Evolutionary conservation across 1,140 invertebrate species (phyloP).

Genomic region (Stenopsyche tienmushanensis): DNA sequence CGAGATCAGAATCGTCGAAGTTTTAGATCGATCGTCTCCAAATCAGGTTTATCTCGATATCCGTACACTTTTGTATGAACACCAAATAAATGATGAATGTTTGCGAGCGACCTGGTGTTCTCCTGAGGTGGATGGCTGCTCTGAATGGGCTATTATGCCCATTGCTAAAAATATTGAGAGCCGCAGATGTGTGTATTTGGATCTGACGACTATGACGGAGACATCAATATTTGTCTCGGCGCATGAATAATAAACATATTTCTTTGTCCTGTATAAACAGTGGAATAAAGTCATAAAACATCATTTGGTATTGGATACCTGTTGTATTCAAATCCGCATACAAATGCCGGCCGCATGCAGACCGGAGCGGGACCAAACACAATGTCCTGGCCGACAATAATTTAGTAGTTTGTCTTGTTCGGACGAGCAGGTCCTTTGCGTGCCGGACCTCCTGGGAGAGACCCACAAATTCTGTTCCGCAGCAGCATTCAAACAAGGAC

Average conservation of each 20-base stretch:
- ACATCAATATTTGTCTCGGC: slow-evolving; percentile 40
- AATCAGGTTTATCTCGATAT: too few relatives aligned
- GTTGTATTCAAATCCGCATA: slow-evolving; percentile 27
- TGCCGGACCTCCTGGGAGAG: slow-evolving; percentile 34
- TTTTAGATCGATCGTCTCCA: too few relatives aligned
- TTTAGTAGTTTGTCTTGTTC: slow-evolving; percentile 40
- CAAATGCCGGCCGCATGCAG: slow-evolving; percentile 19
- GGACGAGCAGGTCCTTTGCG: slow-evolving; percentile 2
- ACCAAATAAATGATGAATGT: too few relatives aligned
- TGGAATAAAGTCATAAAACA: slow-evolving; percentile 41
- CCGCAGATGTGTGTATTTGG: too few relatives aligned
- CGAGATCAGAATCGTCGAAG: too few relatives aligned
- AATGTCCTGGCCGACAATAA: slow-evolving; percentile 35
- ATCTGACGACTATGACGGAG: slow-evolving; percentile 15
- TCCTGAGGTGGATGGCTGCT: too few relatives aligned
- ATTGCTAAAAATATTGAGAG: too few relatives aligned
- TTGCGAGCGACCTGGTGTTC: too few relatives aligned
- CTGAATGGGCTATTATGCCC: too few relatives aligned
- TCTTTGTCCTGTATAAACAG: slow-evolving; percentile 25
- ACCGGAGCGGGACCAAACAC: slow-evolving; percentile 4
- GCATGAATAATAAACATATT: slow-evolving; percentile 31
- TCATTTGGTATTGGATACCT: slow-evolving; percentile 19
- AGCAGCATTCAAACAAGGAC: too few relatives aligned
- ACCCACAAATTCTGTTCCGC: neutral
- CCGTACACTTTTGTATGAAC: too few relatives aligned